Conservation (phyloP, 2,888 invertebrate species). For the Spialia ferax region DNA sequence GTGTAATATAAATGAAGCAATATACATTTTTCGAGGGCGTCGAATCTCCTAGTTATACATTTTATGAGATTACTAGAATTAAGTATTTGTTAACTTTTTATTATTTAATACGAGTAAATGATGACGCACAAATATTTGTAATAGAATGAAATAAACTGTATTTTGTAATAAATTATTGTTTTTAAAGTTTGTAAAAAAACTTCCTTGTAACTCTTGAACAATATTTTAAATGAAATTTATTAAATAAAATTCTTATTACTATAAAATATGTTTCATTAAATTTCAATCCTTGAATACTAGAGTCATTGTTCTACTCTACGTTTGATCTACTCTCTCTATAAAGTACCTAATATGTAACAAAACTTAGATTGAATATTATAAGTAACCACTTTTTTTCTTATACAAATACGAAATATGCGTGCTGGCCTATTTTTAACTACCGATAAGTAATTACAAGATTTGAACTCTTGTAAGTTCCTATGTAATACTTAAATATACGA, state of each 20-base stretch:
- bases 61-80: slow-evolving; percentile 79
- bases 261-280: slow-evolving; percentile 42
- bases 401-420: too few relatives aligned
- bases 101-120: slow-evolving; percentile 65
- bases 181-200: slow-evolving; percentile 63
- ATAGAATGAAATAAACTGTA: slow-evolving; percentile 64
- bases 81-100: slow-evolving; percentile 72
- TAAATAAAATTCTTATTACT: slow-evolving; percentile 73
- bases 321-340: too few relatives aligned
- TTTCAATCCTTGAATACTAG: too few relatives aligned
- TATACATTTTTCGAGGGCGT: slow-evolving; percentile 58
- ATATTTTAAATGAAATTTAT: slow-evolving; percentile 75
- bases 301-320: too few relatives aligned
- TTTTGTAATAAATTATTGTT: slow-evolving; percentile 84
- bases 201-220: slow-evolving; percentile 70
- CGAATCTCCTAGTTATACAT: slow-evolving; percentile 77
- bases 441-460: too few relatives aligned
- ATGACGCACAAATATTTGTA: slow-evolving; percentile 72
- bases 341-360: too few relatives aligned
- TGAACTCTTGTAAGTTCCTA: too few relatives aligned
- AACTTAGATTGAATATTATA: too few relatives aligned
- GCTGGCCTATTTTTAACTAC: too few relatives aligned
- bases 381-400: too few relatives aligned
- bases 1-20: slow-evolving; percentile 51
- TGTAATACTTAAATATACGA: too few relatives aligned